Base-by-base conservation (phyloP, 2,113 vertebrate genomes). In the Monopterus albus region DNA sequence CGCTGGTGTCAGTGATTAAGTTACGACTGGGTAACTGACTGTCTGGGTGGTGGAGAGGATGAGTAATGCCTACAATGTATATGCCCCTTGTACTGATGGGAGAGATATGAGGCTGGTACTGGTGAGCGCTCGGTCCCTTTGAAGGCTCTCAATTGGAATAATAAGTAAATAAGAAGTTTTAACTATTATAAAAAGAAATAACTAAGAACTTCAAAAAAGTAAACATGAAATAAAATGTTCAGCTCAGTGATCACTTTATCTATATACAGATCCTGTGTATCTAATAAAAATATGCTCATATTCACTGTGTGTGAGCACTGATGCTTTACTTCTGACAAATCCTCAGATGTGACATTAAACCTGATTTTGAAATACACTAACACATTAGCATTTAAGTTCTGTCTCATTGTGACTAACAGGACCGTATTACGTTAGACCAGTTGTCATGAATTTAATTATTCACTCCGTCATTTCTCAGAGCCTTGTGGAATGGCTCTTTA, bases 1-100 rank as follows among this genome's bases (percentile, higher is more conserved):
- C 76, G 50, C 43, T 75, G 63, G 81, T 75, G 74, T 78, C 71
- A 65, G 60, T 63, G 66, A 89, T 87, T 78, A 86, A 88, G 80
- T 77, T 70, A 75, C 82, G 81, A 78, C 69, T 50, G 74, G 12
- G n/a, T 51, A 71, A 38, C 1, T 62, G 58, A 49, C 33, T 74
- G 58, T 35, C 36, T 68, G 29, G 33, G 59, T 59, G 75, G 45
- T n/a, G n/a, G 53, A 13, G 39, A 59, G 77, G 64, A 42, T 46
- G 73, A 68, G 26, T 50, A 79, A 90, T 79, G 72, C 47, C 59
- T 49, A 58, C 81, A 81, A 80, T 84, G 83, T 87, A 62, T 79
- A 42, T 77, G 73, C 42, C 81, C 78, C 45, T 86, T 82, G 76
- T 84, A 52, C 73, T 62, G 84, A 83, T 69, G 49, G 21, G 29